These are phyloP conservation scores for Pelobates cultripes DNA, from an alignment of 2,797 vertebrate species.

Conservation along the genomic window DNA sequence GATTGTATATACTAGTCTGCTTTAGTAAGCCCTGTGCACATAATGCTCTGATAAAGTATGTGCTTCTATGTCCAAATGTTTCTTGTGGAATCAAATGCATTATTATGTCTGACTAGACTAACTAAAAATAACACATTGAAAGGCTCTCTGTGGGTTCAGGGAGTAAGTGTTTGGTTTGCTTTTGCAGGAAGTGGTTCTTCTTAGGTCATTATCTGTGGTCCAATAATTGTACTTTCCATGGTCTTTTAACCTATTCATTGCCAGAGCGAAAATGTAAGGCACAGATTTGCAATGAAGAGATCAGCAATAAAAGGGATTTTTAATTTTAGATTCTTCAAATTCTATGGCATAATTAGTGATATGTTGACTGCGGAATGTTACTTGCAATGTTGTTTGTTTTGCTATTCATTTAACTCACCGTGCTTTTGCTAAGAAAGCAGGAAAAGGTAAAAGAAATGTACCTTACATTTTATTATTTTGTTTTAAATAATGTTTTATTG, in stretches of 20 bases:
- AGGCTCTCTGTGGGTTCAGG: slow-evolving; percentile 39
- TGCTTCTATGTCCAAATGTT: not conserved
- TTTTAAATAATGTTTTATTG: no score
- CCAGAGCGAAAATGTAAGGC: not conserved
- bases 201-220: slow-evolving; percentile 21
- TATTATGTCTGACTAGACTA: slow-evolving; percentile 37
- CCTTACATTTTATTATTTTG: no score
- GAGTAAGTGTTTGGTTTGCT: slow-evolving; percentile 33
- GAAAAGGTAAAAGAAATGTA: no score
- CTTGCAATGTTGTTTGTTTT: no score
- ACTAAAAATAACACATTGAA: slow-evolving; percentile 50
- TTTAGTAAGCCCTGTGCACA: not conserved
- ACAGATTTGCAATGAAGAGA: no score
- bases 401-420: no score
- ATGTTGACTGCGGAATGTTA: no score
- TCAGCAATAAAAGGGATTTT: no score
- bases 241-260: slow-evolving; percentile 9
- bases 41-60: not conserved
- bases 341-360: no score
- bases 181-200: slow-evolving; percentile 43
- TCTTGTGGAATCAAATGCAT: slow-evolving; percentile 22
- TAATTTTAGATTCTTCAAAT: no score
- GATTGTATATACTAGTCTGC: not conserved
- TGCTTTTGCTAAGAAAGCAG: no score
- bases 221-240: not conserved